Conservation (phyloP, 2,888 invertebrate species). For the Glaucopsyche alexis region DNA sequence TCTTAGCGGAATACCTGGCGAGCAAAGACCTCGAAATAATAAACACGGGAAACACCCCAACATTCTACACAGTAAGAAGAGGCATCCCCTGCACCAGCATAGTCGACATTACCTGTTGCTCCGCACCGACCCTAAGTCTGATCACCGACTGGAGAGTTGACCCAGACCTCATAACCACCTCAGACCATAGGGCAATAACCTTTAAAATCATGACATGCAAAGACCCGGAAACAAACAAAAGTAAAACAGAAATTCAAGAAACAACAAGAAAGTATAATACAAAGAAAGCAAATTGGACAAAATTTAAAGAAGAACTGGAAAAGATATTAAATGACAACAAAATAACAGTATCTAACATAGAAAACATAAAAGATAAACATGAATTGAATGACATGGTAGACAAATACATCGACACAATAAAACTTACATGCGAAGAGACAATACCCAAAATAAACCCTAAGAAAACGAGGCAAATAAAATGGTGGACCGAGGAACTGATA, state of each 20-base stretch:
- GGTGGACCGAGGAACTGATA: slow-evolving; percentile 32
- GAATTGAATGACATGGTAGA: background rate
- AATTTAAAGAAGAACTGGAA: background rate
- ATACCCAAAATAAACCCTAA: background rate
- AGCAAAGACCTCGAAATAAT: background rate
- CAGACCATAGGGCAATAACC: background rate
- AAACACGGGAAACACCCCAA: background rate
- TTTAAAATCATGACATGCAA: too few relatives aligned
- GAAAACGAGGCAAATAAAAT: background rate
- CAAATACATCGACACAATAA: background rate
- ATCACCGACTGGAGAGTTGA: too few relatives aligned
- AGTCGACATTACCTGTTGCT: too few relatives aligned
- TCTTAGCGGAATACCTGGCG: background rate
- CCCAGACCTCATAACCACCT: too few relatives aligned
- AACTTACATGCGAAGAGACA: background rate
- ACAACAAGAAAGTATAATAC: too few relatives aligned
- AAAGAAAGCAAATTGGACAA: too few relatives aligned
- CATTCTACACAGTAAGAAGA: background rate
- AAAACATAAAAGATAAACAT: background rate
- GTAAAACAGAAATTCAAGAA: slow-evolving; percentile 29
- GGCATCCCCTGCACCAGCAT: too few relatives aligned
- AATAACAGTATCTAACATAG: background rate
- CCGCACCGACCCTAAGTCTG: too few relatives aligned
- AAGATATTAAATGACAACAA: background rate
- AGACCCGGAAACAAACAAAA: too few relatives aligned